phyloP scores from a whole-genome alignment of 2,888 invertebrate species.

The Platycnemis pennipes region DNA sequence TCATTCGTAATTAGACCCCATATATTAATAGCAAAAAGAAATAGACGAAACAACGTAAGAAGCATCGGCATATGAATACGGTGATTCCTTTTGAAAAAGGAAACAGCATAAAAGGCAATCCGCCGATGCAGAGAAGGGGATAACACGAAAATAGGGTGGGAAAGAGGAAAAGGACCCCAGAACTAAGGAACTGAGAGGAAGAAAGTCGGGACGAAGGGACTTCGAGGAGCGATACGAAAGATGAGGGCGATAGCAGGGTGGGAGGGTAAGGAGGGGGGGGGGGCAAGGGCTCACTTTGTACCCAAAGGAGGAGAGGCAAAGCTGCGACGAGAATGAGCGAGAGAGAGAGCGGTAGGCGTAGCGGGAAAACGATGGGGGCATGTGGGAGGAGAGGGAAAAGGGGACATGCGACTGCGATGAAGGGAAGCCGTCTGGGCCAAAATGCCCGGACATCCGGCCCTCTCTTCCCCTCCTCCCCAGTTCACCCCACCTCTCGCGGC shows the following conservation, averaged over 20 bases:
- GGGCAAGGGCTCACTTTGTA: not conserved
- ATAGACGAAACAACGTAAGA: not conserved
- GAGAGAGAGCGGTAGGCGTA: not conserved
- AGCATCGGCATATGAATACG: too few relatives aligned
- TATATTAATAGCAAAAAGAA: not conserved
- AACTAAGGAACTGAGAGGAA: not conserved
- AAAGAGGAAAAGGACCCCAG: not conserved
- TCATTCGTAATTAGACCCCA: too few relatives aligned
- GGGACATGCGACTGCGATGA: slow-evolving; percentile 21
- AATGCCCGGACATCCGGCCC: slow-evolving; percentile 64
- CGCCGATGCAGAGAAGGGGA: not conserved
- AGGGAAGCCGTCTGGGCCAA: slow-evolving; percentile 62
- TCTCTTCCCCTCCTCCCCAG: not conserved
- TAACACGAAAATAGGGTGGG: too few relatives aligned
- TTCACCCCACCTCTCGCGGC: not conserved
- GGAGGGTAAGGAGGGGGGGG: too few relatives aligned
- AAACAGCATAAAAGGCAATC: not conserved
- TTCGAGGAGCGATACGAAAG: not conserved
- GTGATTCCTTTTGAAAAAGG: not conserved
- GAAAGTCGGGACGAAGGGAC: not conserved
- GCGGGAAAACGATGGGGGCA: not conserved
- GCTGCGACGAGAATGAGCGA: not conserved
- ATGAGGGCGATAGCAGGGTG: not conserved
- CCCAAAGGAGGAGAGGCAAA: not conserved
- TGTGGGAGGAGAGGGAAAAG: not conserved